Evolutionary conservation across 2,888 invertebrate genomes (phyloP).

Genomic region (Strigamia crassipes): DNA sequence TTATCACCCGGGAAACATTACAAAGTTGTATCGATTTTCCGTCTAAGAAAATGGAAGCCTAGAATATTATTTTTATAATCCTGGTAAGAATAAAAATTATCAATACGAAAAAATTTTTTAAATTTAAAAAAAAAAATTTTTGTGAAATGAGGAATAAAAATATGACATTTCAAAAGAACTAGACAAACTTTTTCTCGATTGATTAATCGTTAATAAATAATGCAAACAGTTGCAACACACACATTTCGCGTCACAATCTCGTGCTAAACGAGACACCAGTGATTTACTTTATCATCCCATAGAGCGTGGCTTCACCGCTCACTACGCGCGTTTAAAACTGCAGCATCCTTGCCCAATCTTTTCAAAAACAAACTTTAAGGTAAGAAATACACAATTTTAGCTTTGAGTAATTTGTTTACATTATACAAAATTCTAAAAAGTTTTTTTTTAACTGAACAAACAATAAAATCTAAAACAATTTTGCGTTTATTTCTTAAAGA

Average conservation of each 20-base stretch:
- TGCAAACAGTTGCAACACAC: background rate
- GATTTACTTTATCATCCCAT: background rate
- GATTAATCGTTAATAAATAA: background rate
- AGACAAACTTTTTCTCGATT: background rate
- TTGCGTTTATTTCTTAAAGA: background rate
- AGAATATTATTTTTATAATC: background rate
- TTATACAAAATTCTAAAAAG: background rate
- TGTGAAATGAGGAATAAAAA: no score
- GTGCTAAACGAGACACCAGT: conserved; percentile 1
- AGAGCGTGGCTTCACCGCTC: background rate
- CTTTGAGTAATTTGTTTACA: background rate
- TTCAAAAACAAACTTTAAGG: background rate
- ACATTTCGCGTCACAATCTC: background rate
- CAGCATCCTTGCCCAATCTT: background rate
- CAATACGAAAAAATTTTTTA: no score
- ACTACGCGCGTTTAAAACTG: background rate
- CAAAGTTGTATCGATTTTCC: background rate
- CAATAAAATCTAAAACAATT: background rate
- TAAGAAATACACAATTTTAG: background rate
- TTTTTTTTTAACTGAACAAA: background rate
- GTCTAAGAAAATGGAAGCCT: background rate
- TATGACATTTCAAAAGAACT: background rate
- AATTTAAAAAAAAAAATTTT: no score
- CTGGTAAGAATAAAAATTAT: no score
- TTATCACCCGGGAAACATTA: background rate